phyloP scores from a whole-genome alignment of 2,888 invertebrate species.

The Drosophila prostipennis region DNA sequence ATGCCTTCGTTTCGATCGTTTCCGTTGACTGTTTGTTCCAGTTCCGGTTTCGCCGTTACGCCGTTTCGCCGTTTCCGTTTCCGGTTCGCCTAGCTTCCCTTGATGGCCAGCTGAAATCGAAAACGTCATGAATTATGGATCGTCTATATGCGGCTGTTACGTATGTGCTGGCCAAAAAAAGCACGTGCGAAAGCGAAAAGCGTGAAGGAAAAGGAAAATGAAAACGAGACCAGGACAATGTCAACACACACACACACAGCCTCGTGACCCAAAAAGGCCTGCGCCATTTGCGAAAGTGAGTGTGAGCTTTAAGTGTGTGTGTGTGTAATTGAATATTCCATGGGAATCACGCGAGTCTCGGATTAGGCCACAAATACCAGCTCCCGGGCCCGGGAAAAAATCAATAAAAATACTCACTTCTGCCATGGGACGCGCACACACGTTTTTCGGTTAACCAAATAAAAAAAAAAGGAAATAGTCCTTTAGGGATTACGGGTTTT shows the following conservation, averaged over 20 bases:
- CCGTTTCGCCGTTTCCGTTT: slow-evolving; percentile 31
- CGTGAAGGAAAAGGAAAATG: slow-evolving; percentile 32
- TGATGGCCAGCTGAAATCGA: slow-evolving; percentile 12
- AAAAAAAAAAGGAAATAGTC: slow-evolving; percentile 8
- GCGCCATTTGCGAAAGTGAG: slow-evolving; percentile 25
- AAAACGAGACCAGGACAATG: slow-evolving; percentile 77
- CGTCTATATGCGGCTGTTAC: slow-evolving; percentile 52
- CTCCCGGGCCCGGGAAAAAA: slow-evolving; percentile 58
- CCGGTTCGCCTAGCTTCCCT: neutral
- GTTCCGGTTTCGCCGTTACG: slow-evolving; percentile 15
- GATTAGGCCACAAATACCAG: slow-evolving; percentile 45
- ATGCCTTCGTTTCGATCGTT: slow-evolving; percentile 2
- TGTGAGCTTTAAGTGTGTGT: slow-evolving; percentile 12
- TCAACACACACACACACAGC: slow-evolving; percentile 54
- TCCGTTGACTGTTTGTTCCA: slow-evolving; percentile 4
- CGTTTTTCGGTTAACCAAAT: slow-evolving; percentile 9
- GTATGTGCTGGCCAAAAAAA: slow-evolving; percentile 64
- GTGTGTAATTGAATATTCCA: slow-evolving; percentile 62
- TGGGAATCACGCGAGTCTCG: slow-evolving; percentile 76
- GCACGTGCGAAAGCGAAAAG: slow-evolving; percentile 67
- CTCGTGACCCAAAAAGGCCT: slow-evolving; percentile 75
- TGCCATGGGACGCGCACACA: slow-evolving; percentile 54
- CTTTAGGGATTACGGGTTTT: slow-evolving; percentile 8
- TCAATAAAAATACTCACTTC: slow-evolving; percentile 71
- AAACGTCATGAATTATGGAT: slow-evolving; percentile 61